Conservation (phyloP, 1,140 invertebrate species). For the Halesus radiatus region DNA sequence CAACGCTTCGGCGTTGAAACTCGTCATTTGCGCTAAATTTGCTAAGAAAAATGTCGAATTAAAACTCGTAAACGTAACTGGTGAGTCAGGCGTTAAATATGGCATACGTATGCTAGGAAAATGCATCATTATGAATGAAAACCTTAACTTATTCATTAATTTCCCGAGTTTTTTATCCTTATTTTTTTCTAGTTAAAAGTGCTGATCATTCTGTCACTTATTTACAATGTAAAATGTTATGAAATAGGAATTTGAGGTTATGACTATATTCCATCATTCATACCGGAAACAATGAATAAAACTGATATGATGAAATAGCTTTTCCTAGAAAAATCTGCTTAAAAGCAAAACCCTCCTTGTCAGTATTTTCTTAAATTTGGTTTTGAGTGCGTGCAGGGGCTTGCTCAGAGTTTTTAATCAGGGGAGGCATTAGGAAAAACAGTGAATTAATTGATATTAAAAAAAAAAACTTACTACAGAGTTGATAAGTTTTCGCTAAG, state of each 20-base stretch:
- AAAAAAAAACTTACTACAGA: too few species aligned
- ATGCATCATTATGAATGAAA: neutral
- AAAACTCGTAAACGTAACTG: slow-evolving; percentile 70
- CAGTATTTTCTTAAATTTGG: too few species aligned
- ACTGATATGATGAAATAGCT: too few species aligned
- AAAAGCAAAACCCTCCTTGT: too few species aligned
- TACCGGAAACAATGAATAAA: too few species aligned
- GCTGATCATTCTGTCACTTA: neutral
- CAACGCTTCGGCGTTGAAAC: slow-evolving; percentile 80
- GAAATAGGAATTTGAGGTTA: neutral
- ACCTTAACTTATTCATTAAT: neutral
- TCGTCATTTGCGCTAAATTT: slow-evolving; percentile 77
- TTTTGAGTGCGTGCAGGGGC: too few species aligned
- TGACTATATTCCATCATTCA: neutral
- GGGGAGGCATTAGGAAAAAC: too few species aligned
- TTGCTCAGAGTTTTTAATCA: too few species aligned
- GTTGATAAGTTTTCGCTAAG: too few species aligned
- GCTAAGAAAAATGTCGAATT: slow-evolving; percentile 70
- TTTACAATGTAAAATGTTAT: neutral
- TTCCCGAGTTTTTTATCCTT: slow-evolving; percentile 43
- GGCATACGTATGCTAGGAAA: slow-evolving; percentile 48
- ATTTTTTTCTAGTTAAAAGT: neutral
- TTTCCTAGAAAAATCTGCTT: too few species aligned
- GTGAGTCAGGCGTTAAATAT: slow-evolving; percentile 62
- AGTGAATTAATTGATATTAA: too few species aligned